Conservation (phyloP, 92 coral and sea anemone species). For the Porites cylindrica region DNA sequence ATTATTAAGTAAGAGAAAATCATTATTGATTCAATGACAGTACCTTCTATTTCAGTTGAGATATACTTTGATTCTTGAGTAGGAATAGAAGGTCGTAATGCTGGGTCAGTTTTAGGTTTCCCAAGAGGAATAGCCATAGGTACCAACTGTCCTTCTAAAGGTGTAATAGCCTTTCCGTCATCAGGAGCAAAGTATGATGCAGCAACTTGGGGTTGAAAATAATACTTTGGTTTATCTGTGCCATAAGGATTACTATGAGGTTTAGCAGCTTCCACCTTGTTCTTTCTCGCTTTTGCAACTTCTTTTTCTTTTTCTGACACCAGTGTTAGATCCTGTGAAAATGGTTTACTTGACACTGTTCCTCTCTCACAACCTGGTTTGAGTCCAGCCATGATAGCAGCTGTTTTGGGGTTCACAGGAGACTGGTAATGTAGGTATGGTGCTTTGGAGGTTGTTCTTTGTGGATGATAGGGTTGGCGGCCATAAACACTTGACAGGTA, state of each 20-base stretch:
- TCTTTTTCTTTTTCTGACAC: constrained; percentile 29
- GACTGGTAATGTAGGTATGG: constrained; percentile 95
- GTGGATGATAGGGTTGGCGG: constrained; percentile 84
- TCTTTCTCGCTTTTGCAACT: constrained; percentile 19
- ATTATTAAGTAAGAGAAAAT: too few relatives aligned
- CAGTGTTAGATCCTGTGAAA: constrained; percentile 30
- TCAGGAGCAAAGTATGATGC: constrained; percentile 63
- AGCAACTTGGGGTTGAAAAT: constrained; percentile 86
- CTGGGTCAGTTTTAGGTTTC: constrained; percentile 90
- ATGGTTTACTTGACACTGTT: constrained; percentile 25
- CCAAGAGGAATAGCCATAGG: constrained; percentile 99
- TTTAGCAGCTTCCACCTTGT: not conserved
- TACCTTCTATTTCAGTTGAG: constrained; percentile 15
- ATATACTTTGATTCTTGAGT: constrained; percentile 9
- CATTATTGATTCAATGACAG: not conserved
- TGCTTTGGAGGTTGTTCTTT: constrained; percentile 91
- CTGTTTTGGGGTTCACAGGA: constrained; percentile 88
- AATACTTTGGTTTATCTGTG: constrained; percentile 66
- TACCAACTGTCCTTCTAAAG: constrained; percentile 90
- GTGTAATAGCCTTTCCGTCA: constrained; percentile 68
- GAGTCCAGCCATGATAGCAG: constrained; percentile 79
- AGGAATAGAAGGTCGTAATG: constrained; percentile 83
- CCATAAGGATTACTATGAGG: not conserved
- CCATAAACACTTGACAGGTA: constrained; percentile 93
- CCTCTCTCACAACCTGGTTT: constrained; percentile 52